These are phyloP conservation scores for Brachyopa scutellaris DNA, from an alignment of 2,888 invertebrate genomes.

Conservation along the genomic window DNA sequence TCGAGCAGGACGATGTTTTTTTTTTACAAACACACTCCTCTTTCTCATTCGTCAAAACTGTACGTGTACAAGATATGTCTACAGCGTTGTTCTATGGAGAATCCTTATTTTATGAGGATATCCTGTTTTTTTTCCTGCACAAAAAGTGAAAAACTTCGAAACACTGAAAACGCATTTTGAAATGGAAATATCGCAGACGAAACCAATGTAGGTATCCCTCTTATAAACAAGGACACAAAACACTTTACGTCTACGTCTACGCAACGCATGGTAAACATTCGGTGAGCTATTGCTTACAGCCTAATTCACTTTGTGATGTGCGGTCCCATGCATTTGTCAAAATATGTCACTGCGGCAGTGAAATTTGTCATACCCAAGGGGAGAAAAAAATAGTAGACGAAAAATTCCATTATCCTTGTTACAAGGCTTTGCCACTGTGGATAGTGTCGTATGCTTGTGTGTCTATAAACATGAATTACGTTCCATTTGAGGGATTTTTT, in stretches of 20 bases:
- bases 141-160: neutral
- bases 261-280: neutral
- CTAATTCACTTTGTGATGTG: constrained; percentile 44
- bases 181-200: neutral
- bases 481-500: constrained; percentile 3
- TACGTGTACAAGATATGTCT: too few species aligned
- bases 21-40: too few species aligned
- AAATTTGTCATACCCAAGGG: neutral
- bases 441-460: neutral
- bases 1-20: too few species aligned
- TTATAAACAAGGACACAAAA: constrained; percentile 10
- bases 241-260: neutral
- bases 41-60: too few species aligned
- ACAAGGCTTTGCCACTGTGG: constrained; percentile 2
- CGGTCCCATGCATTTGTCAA: constrained; percentile 29
- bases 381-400: constrained; percentile 2
- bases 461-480: neutral
- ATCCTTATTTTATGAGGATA: too few species aligned
- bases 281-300: constrained; percentile 3
- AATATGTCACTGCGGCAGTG: constrained; percentile 21
- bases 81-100: too few species aligned
- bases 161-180: constrained; percentile 41
- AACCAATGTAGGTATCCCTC: too few species aligned
- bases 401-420: constrained; percentile 28
- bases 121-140: neutral